These are phyloP conservation scores for Onychomys torridus DNA, from an alignment of 2,797 vertebrate species.

Conservation along the genomic window DNA sequence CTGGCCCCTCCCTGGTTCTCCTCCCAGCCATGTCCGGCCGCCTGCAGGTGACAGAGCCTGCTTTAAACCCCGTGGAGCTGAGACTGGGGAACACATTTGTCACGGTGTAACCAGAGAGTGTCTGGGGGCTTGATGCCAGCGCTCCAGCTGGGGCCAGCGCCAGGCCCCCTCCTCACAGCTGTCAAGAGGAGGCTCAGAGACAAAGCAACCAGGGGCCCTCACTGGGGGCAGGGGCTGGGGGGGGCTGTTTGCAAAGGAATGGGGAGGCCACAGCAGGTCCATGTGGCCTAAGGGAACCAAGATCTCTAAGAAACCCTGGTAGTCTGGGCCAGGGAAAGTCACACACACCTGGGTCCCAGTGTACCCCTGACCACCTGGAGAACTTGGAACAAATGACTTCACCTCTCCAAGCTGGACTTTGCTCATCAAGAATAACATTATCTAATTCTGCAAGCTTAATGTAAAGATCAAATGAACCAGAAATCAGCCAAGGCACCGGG, in stretches of 20 bases:
- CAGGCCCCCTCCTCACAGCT: constrained; percentile 71
- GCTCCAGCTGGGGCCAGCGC: constrained; percentile 65
- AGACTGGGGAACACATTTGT: constrained; percentile 50
- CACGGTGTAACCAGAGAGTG: constrained; percentile 75
- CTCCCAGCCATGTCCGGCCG: constrained; percentile 1
- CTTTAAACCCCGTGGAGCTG: constrained; percentile 24
- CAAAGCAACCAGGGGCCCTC: constrained; percentile 25
- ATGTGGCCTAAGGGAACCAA: accelerated
- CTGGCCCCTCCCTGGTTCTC: neutral
- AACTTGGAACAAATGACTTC: neutral
- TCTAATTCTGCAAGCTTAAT: neutral
- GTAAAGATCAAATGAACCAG: neutral
- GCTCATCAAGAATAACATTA: neutral
- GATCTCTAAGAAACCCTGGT: neutral
- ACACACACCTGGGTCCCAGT: neutral
- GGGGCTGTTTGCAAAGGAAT: neutral
- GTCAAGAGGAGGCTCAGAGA: constrained; percentile 59
- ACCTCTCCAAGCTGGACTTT: neutral
- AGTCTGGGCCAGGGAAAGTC: neutral
- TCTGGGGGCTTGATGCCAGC: constrained; percentile 63
- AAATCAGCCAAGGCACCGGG: neutral
- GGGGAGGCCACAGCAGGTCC: neutral
- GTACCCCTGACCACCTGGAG: neutral
- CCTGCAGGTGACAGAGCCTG: constrained; percentile 49
- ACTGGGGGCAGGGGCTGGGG: neutral